Base-by-base conservation (phyloP, 1,140 invertebrate species). In the Formica exsecta region DNA sequence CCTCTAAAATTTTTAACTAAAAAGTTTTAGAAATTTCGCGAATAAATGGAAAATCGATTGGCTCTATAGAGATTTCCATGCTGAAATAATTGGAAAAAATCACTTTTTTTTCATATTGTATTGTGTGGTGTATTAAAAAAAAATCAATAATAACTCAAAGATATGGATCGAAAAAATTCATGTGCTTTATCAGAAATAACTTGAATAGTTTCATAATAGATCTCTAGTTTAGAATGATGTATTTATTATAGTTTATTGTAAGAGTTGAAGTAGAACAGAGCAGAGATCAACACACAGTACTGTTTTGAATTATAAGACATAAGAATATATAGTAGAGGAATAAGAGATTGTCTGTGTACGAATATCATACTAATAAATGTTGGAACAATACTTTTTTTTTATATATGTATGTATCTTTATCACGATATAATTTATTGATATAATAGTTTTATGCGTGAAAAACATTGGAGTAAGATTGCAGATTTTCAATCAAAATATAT, bases 301-400 rank as follows among this genome's bases (percentile, higher is more conserved):
- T 22, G n/a, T 79, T 77, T 79, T 68, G 38, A 57, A 38, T 16
- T 80, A 51, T 80, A 80, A 80, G 76, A 54, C 38, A 70, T 80
- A 80, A 80, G 76, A 80, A 51, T 51, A 51, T 51, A 66, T 13
- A 57, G 0, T 79, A 79, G 16, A n/a, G 16, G 41, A 36, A 0
- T 44, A 38, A 44, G 57, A 32, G 22, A 65, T 44, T 44, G 54
- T 75, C 59, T 74, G 62, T 80, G 76, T 80, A 80, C 6, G 76
- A 70, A 54, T 68, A 80, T 80, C 64, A 79, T 48, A 22, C 51
- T 22, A 80, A 80, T 80, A 80, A 80, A 80, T 80, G 64, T 80
- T 80, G 9, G 36, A 57, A 32, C 19, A 76, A 44, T 76, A 57
- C n/a, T 36, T 54, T 80, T 79, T 65, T 29, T 80, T 65, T 77